Conservation (phyloP, 2,113 vertebrate species). For the Cervus canadensis region DNA sequence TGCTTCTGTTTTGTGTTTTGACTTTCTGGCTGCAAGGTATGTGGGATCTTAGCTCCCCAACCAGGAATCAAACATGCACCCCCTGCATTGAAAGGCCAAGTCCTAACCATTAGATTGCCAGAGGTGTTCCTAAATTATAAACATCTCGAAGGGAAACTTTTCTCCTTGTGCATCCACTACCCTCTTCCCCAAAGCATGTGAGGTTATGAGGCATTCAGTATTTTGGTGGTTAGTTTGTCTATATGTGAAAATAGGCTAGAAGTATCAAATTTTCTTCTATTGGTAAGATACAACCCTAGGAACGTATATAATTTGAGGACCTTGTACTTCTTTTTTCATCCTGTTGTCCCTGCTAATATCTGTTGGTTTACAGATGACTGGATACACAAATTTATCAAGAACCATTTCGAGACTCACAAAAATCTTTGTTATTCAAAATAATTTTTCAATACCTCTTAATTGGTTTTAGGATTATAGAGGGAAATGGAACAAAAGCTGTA, state of each 20-base stretch:
- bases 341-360: neutral
- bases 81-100: neutral
- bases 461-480: constrained; percentile 43
- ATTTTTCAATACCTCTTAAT: constrained; percentile 61
- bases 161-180: neutral
- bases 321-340: neutral
- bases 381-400: constrained; percentile 27
- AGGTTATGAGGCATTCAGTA: neutral
- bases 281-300: neutral
- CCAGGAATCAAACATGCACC: neutral
- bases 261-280: neutral
- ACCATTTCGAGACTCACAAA: constrained; percentile 31
- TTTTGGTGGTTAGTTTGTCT: neutral
- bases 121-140: neutral
- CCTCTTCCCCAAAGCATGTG: neutral
- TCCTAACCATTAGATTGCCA: neutral
- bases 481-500: constrained; percentile 51
- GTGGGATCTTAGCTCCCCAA: neutral
- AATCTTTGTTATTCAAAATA: constrained; percentile 43
- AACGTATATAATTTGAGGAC: neutral
- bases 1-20: neutral
- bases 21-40: neutral
- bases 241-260: neutral
- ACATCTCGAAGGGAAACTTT: neutral
- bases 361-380: neutral